These are phyloP conservation scores for Knipowitschia caucasica DNA, from an alignment of 2,797 vertebrate genomes.

Conservation along the genomic window DNA sequence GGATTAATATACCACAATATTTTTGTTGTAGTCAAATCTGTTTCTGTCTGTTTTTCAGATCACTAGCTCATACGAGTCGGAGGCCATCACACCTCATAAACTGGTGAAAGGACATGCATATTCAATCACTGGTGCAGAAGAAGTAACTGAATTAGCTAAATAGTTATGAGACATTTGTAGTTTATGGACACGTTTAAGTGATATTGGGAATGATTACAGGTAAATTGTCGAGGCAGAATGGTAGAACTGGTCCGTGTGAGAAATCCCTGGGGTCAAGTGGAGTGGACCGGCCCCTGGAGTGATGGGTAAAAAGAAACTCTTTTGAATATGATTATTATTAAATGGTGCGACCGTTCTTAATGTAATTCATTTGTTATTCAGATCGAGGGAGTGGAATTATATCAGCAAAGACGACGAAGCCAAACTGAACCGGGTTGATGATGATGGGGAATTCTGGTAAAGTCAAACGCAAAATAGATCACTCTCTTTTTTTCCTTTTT, in stretches of 20 bases:
- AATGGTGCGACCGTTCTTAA: not conserved
- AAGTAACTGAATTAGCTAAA: constrained; percentile 49
- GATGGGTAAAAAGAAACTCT: constrained; percentile 73
- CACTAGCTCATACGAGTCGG: constrained; percentile 60
- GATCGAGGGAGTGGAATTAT: constrained; percentile 70
- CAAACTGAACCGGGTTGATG: constrained; percentile 60
- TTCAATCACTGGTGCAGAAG: constrained; percentile 72
- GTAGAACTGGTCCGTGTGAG: constrained; percentile 85
- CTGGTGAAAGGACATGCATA: constrained; percentile 82
- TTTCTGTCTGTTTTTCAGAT: no score
- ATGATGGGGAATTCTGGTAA: constrained; percentile 82
- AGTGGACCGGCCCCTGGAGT: constrained; percentile 91
- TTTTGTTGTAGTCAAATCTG: no score
- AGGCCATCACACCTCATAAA: constrained; percentile 70
- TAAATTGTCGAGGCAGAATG: constrained; percentile 57
- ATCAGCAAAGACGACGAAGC: constrained; percentile 58
- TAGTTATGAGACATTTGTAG: not conserved
- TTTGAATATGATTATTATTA: not conserved
- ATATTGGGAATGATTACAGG: constrained; percentile 56
- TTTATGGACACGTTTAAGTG: not conserved
- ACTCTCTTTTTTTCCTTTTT: no score
- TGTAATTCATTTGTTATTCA: constrained; percentile 24
- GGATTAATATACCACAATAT: not conserved
- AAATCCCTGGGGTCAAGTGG: constrained; percentile 90
- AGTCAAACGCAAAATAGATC: no score